Percentiles rank a stretch among this genome's conserved stretches.
phyloP scores from a whole-genome alignment of 2,797 vertebrate species.

The Diplodus sargus region DNA sequence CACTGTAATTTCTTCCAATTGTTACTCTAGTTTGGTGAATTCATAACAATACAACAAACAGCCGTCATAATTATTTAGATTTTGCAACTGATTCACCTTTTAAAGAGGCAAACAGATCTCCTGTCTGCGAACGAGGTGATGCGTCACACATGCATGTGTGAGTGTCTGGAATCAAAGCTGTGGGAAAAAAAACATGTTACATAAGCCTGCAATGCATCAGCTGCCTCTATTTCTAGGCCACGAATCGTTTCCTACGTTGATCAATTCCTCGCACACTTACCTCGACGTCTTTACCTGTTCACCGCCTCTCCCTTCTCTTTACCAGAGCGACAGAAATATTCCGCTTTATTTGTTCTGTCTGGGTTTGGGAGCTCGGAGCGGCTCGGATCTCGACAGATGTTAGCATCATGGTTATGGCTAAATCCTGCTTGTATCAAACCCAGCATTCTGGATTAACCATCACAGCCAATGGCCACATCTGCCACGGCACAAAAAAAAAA shows the following conservation, averaged over 20 bases:
- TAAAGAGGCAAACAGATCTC: background rate
- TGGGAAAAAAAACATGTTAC: constrained; percentile 58
- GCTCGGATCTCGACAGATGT: constrained; percentile 81
- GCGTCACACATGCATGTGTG: constrained; percentile 4
- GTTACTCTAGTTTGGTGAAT: background rate
- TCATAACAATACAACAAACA: background rate
- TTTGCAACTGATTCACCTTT: background rate
- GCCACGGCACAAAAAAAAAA: constrained; percentile 58
- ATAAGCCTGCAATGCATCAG: constrained; percentile 55
- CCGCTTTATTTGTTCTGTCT: constrained; percentile 41
- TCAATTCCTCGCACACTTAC: constrained; percentile 72
- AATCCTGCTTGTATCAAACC: constrained; percentile 84
- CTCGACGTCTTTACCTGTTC: constrained; percentile 51
- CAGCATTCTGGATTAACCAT: constrained; percentile 85
- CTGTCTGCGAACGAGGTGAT: constrained; percentile 4
- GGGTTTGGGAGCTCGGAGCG: constrained; percentile 59
- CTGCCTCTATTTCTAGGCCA: constrained; percentile 46
- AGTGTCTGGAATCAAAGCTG: constrained; percentile 27
- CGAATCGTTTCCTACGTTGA: constrained; percentile 1
- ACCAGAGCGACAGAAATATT: constrained; percentile 49
- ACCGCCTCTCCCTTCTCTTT: constrained; percentile 30
- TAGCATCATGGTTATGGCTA: constrained; percentile 80
- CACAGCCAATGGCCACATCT: constrained; percentile 84
- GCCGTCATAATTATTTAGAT: background rate
- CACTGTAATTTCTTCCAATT: background rate